Evolutionary conservation across 1,140 invertebrate species (phyloP).

Genomic region (Aphelenchoides avenae): DNA sequence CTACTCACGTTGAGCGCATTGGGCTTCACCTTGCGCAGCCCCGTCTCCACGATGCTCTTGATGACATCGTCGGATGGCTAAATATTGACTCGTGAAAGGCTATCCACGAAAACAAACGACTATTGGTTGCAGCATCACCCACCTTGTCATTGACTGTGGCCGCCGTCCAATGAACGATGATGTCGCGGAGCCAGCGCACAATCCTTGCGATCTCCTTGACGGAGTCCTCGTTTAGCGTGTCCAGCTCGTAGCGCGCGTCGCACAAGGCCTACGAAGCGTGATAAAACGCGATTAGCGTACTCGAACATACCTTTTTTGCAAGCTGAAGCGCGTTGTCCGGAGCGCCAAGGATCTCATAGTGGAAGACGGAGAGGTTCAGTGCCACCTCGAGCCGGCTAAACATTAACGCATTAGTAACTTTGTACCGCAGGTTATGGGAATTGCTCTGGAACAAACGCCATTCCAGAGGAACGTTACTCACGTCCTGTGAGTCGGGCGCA

Average conservation of each 20-base stretch:
- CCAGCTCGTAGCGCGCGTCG: constrained; percentile 95
- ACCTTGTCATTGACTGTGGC: constrained; percentile 90
- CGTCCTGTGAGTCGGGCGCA: constrained; percentile 91
- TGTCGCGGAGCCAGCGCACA: constrained; percentile 97
- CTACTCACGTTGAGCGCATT: too few relatives aligned
- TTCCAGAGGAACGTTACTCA: too few relatives aligned
- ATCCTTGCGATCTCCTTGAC: constrained; percentile 98
- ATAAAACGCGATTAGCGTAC: constrained; percentile 7
- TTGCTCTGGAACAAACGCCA: too few relatives aligned
- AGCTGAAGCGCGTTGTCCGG: constrained; percentile 90
- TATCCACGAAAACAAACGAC: too few relatives aligned
- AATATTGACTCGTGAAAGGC: too few relatives aligned
- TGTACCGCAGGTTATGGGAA: too few relatives aligned
- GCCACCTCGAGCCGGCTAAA: constrained; percentile 61
- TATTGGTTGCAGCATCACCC: constrained; percentile 66
- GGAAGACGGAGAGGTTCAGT: constrained; percentile 89
- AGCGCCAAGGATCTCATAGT: constrained; percentile 95
- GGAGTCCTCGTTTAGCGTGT: constrained; percentile 94
- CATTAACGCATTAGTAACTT: too few relatives aligned
- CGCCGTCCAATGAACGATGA: constrained; percentile 92
- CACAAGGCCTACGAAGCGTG: constrained; percentile 81
- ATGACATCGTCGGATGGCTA: too few relatives aligned
- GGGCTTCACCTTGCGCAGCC: too few relatives aligned
- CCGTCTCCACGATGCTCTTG: too few relatives aligned
- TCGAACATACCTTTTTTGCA: constrained; percentile 67